Evolutionary conservation across 2,113 vertebrate genomes (phyloP).

Genomic region (Lota lota): DNA sequence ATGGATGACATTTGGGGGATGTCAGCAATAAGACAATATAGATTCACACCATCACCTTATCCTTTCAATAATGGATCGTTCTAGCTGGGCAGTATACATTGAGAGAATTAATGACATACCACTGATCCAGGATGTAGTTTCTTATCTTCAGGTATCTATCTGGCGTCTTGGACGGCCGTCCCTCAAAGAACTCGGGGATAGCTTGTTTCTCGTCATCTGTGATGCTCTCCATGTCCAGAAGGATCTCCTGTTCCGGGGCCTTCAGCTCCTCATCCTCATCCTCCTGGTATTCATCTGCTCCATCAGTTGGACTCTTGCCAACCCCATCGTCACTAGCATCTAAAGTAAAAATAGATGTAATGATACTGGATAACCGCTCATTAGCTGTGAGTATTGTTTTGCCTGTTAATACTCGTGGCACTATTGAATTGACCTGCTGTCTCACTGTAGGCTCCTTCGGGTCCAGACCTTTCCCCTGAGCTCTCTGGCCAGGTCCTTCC

Average conservation of each 20-base stretch:
- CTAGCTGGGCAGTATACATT: no score
- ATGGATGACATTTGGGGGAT: no score
- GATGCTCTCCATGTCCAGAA: constrained; percentile 80
- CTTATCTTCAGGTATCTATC: constrained; percentile 96
- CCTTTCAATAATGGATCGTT: no score
- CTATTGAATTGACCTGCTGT: no score
- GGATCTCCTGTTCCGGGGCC: constrained; percentile 86
- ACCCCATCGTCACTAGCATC: constrained; percentile 32
- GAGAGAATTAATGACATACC: constrained; percentile 70
- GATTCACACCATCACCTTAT: background rate
- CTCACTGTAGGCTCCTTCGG: background rate
- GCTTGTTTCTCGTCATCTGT: constrained; percentile 95
- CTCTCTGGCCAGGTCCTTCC: no score
- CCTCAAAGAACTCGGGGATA: constrained; percentile 96
- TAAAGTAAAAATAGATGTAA: constrained; percentile 5
- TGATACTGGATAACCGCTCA: background rate
- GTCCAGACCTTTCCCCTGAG: no score
- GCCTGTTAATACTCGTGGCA: no score
- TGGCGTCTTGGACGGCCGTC: constrained; percentile 92
- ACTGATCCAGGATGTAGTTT: constrained; percentile 97
- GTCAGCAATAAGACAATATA: background rate
- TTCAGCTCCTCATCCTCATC: constrained; percentile 83
- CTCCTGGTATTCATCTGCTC: constrained; percentile 26
- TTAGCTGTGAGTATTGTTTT: no score
- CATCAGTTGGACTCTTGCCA: constrained; percentile 20